Percentiles rank a stretch among this genome's conserved stretches.
phyloP scores from a whole-genome alignment of 2,888 invertebrate species.

The Hirtodrosophila trivittata region DNA sequence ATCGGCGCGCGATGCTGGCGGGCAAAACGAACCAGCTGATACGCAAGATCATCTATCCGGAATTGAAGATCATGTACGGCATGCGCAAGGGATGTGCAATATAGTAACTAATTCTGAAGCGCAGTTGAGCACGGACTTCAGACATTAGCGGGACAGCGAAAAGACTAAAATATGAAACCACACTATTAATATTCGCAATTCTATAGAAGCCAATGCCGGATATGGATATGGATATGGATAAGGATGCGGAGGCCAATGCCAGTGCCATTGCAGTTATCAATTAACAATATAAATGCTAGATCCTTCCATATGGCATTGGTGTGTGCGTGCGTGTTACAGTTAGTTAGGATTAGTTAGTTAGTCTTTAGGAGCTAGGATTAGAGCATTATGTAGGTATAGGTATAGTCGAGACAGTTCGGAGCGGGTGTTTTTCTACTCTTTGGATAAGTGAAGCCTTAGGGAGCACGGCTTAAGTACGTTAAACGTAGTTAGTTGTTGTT shows the following conservation, averaged over 20 bases:
- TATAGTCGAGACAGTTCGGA: constrained; percentile 35
- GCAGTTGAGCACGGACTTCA: constrained; percentile 67
- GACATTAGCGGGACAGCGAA: too few species aligned
- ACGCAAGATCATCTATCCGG: constrained; percentile 91
- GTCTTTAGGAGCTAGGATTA: constrained; percentile 47
- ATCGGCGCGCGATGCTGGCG: constrained; percentile 90
- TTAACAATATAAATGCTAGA: constrained; percentile 21
- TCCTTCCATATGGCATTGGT: constrained; percentile 40
- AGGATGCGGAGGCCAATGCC: constrained; percentile 20
- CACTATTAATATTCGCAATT: constrained; percentile 67
- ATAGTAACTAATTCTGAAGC: constrained; percentile 85
- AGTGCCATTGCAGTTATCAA: constrained; percentile 11
- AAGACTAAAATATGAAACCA: constrained; percentile 56
- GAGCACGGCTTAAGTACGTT: constrained; percentile 74
- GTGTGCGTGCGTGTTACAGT: constrained; percentile 49
- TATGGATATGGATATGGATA: neutral
- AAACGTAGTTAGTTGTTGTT: constrained; percentile 63
- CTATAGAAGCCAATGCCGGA: constrained; percentile 47
- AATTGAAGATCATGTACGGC: constrained; percentile 93
- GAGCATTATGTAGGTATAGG: constrained; percentile 53
- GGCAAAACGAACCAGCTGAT: constrained; percentile 91
- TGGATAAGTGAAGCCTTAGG: constrained; percentile 56
- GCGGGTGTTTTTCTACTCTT: constrained; percentile 50
- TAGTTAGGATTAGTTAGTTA: constrained; percentile 46
- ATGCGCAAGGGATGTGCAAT: constrained; percentile 91